Conservation (phyloP, 2,113 vertebrate genomes). For the Sus scrofa region DNA sequence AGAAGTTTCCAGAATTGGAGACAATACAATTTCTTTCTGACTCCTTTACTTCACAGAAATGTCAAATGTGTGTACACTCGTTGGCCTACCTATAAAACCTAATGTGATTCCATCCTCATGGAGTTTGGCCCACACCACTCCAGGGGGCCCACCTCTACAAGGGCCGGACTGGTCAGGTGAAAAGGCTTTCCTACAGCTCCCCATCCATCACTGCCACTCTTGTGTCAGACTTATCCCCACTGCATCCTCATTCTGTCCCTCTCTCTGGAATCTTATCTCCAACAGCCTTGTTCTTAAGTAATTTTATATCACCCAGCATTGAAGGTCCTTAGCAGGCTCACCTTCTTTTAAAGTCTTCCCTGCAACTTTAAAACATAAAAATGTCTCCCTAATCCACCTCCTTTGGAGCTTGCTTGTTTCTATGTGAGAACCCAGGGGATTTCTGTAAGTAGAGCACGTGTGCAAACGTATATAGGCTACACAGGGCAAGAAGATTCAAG, state of each 20-base stretch:
- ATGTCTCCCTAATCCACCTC: neutral
- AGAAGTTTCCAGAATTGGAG: constrained; percentile 20
- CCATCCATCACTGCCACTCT: neutral
- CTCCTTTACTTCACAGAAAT: neutral
- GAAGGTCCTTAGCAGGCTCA: neutral
- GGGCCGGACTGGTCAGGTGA: neutral
- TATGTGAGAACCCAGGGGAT: neutral
- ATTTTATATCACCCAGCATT: neutral
- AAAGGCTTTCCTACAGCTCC: neutral
- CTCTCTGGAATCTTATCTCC: neutral
- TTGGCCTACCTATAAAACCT: neutral
- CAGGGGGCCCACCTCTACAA: neutral
- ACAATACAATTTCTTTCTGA: constrained; percentile 1
- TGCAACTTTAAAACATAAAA: neutral
- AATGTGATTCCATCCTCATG: neutral
- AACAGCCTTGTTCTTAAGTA: neutral
- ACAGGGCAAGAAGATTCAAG: neutral
- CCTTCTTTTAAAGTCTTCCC: neutral
- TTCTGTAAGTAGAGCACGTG: neutral
- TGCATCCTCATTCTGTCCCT: neutral
- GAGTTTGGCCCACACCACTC: neutral
- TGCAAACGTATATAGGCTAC: neutral
- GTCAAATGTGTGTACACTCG: neutral
- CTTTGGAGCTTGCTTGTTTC: neutral
- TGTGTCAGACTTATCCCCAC: neutral